phyloP scores from a whole-genome alignment of 2,888 invertebrate species.

The Lydus trimaculatus region DNA sequence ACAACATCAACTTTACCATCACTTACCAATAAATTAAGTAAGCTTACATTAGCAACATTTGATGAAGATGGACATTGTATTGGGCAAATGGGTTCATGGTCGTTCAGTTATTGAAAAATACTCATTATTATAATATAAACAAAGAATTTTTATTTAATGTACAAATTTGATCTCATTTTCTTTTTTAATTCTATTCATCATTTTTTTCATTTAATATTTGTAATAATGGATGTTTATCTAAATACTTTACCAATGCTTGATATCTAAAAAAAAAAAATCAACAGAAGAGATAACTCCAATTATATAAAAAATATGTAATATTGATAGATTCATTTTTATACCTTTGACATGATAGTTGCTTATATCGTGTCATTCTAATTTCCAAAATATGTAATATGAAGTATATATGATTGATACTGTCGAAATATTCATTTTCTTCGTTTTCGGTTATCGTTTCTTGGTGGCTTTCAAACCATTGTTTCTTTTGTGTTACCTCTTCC shows the following conservation, averaged over 20 bases:
- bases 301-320: neutral
- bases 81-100: constrained; percentile 87
- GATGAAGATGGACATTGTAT: constrained; percentile 88
- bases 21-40: constrained; percentile 84
- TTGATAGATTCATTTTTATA: constrained; percentile 35
- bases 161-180: constrained; percentile 24
- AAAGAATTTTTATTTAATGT: constrained; percentile 11
- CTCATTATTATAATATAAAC: too few species aligned
- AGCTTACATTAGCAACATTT: constrained; percentile 87
- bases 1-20: constrained; percentile 72
- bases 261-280: constrained; percentile 43
- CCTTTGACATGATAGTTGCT: constrained; percentile 64
- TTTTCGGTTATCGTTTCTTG: constrained; percentile 67
- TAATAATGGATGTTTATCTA: constrained; percentile 41
- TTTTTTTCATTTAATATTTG: constrained; percentile 16
- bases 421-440: constrained; percentile 68
- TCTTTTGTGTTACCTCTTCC: constrained; percentile 64
- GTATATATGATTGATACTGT: constrained; percentile 61
- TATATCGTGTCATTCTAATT: constrained; percentile 68
- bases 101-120: constrained; percentile 66
- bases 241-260: constrained; percentile 48
- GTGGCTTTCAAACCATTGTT: constrained; percentile 66
- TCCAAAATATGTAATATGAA: constrained; percentile 67
- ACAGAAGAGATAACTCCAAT: neutral
- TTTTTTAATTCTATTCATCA: too few species aligned